phyloP scores from a whole-genome alignment of 2,888 invertebrate genomes.

The Chymomyza procnemis region DNA sequence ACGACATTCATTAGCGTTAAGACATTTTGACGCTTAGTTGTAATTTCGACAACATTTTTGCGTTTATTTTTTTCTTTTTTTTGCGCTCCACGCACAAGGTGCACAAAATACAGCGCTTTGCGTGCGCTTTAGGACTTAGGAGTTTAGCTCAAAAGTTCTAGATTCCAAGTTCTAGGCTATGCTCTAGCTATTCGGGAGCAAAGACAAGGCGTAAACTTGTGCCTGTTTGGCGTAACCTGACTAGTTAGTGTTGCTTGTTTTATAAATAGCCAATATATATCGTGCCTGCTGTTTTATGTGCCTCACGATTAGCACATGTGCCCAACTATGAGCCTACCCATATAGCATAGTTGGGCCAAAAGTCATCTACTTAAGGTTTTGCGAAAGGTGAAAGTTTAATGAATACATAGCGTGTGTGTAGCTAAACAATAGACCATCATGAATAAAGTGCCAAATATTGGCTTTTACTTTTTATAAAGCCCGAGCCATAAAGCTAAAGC shows the following conservation, averaged over 20 bases:
- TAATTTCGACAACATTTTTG: slow-evolving; percentile 44
- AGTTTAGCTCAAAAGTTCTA: not conserved
- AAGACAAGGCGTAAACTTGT: slow-evolving; percentile 17
- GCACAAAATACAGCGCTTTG: slow-evolving; percentile 28
- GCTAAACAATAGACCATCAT: not conserved
- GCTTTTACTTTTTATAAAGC: not conserved
- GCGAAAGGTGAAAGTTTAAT: slow-evolving; percentile 64
- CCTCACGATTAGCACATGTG: slow-evolving; percentile 16
- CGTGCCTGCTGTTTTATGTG: not conserved
- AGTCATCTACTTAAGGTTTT: slow-evolving; percentile 12
- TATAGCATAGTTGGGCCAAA: not conserved
- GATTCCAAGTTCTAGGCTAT: not conserved
- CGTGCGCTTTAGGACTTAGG: slow-evolving; percentile 33
- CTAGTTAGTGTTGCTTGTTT: slow-evolving; percentile 16
- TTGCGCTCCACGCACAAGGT: not conserved
- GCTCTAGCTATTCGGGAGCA: not conserved
- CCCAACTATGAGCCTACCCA: not conserved
- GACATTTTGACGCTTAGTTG: slow-evolving; percentile 33
- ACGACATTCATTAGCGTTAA: slow-evolving; percentile 56
- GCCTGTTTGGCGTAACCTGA: not conserved
- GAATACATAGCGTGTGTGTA: slow-evolving; percentile 55
- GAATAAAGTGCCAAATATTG: not conserved
- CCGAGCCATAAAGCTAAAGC: too few relatives aligned
- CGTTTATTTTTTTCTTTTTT: too few relatives aligned
- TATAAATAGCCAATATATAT: slow-evolving; percentile 39